A percentile compares a stretch with the other conserved stretches of the same genome.
Conservation (phyloP, 35 echinoderm and acorn worm genomes). For the Holothuria glaberrima region DNA sequence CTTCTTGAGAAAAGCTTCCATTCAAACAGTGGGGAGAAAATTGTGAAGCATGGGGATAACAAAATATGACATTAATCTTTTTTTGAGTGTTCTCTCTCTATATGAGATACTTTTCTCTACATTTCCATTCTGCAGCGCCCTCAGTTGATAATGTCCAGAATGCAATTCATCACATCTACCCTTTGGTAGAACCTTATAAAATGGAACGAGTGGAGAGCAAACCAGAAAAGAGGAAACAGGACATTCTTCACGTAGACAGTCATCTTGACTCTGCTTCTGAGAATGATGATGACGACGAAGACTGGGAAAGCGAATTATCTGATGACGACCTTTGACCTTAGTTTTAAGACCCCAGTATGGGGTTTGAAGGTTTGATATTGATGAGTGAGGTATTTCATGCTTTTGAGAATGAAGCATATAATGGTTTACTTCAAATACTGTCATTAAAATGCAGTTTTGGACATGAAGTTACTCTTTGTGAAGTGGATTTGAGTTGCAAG, state of each 20-base stretch:
- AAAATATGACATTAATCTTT: no score
- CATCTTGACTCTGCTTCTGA: background rate
- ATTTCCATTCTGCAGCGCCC: slow-evolving; percentile 54
- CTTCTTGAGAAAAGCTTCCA: no score
- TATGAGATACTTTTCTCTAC: background rate
- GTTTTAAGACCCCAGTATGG: background rate
- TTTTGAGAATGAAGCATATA: no score
- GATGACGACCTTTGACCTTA: slow-evolving; percentile 31
- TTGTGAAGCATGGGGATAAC: no score
- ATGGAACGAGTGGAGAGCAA: slow-evolving; percentile 42
- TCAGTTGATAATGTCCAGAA: slow-evolving; percentile 74
- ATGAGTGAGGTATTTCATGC: no score
- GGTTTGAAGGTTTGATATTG: no score
- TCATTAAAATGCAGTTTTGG: no score
- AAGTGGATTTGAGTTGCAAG: no score
- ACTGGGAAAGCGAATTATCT: slow-evolving; percentile 38
- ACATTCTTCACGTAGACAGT: slow-evolving; percentile 20
- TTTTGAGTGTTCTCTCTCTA: background rate
- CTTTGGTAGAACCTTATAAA: slow-evolving; percentile 60
- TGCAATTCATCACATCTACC: slow-evolving; percentile 83
- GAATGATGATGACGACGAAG: background rate
- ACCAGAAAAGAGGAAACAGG: background rate
- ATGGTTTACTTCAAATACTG: no score
- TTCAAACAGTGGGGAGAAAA: no score
- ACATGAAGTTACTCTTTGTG: no score